These are phyloP conservation scores for Manacus vitellinus DNA, from an alignment of 2,113 vertebrate species.

Conservation along the genomic window DNA sequence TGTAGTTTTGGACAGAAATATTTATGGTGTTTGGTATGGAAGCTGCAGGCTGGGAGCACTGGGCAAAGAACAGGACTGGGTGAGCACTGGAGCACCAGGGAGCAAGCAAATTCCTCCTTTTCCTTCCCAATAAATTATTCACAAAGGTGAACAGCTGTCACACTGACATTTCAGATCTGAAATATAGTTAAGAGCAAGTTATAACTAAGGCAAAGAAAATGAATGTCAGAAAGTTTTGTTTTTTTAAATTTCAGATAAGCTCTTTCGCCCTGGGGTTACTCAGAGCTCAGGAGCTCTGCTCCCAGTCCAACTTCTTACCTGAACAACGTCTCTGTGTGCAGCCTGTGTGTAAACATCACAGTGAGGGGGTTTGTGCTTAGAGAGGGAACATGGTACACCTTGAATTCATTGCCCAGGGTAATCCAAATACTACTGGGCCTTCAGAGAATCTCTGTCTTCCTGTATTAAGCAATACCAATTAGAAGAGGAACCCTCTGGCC, in stretches of 20 bases:
- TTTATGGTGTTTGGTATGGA: slow-evolving; percentile 40
- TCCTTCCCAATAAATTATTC: slow-evolving; percentile 77
- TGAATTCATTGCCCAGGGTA: slow-evolving; percentile 27
- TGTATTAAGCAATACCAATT: background rate
- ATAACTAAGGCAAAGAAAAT: slow-evolving; percentile 76
- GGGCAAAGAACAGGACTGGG: background rate
- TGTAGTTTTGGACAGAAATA: slow-evolving; percentile 37
- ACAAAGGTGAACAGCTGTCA: slow-evolving; percentile 79
- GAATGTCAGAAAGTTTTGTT: slow-evolving; percentile 75
- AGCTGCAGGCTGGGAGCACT: slow-evolving; percentile 17
- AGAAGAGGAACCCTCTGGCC: background rate
- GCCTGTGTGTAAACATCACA: slow-evolving; percentile 65
- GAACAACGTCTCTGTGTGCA: slow-evolving; percentile 58
- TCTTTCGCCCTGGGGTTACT: slow-evolving; percentile 77
- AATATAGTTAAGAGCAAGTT: slow-evolving; percentile 82
- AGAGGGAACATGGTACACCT: slow-evolving; percentile 51
- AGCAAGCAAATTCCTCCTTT: slow-evolving; percentile 62
- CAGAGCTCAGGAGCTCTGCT: slow-evolving; percentile 29
- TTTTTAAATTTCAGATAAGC: slow-evolving; percentile 79
- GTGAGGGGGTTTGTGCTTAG: slow-evolving; percentile 44
- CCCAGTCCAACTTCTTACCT: slow-evolving; percentile 57
- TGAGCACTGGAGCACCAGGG: slow-evolving; percentile 34
- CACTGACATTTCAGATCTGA: slow-evolving; percentile 78
- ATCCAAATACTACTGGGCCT: slow-evolving; percentile 38
- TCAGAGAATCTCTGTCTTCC: background rate